phyloP scores from a whole-genome alignment of 2,888 invertebrate genomes.

The Pachydiplax longipennis region DNA sequence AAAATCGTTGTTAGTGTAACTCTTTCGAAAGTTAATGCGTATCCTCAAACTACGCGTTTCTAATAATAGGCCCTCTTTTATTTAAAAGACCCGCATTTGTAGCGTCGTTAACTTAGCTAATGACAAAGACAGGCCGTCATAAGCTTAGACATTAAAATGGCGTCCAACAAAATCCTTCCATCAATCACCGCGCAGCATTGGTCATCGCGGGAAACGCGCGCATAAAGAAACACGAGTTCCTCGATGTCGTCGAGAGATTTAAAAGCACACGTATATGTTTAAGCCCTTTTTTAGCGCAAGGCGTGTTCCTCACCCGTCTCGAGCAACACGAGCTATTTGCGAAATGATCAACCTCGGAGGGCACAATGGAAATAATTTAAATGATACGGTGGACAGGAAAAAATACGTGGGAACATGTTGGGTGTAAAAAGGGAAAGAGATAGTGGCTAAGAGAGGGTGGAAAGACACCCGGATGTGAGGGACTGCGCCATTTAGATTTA shows the following conservation, averaged over 20 bases:
- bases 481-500: constrained; percentile 38
- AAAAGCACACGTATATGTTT: neutral
- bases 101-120: no score
- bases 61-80: no score
- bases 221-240: neutral
- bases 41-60: no score
- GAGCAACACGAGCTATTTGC: neutral
- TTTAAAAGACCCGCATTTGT: no score
- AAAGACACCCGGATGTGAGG: constrained; percentile 27
- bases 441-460: neutral
- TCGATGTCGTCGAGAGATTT: neutral
- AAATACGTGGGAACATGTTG: constrained; percentile 7
- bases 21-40: no score
- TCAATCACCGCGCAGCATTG: neutral
- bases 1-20: no score
- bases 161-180: neutral
- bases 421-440: neutral
- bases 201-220: neutral
- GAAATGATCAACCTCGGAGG: neutral
- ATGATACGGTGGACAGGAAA: no score
- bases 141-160: neutral
- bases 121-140: neutral
- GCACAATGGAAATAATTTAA: no score
- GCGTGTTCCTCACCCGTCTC: neutral
- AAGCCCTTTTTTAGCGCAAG: neutral